A percentile compares a stretch with the other conserved stretches of the same genome.
These are phyloP conservation scores for Campaea margaritaria DNA, from an alignment of 2,888 invertebrate species.

Conservation along the genomic window DNA sequence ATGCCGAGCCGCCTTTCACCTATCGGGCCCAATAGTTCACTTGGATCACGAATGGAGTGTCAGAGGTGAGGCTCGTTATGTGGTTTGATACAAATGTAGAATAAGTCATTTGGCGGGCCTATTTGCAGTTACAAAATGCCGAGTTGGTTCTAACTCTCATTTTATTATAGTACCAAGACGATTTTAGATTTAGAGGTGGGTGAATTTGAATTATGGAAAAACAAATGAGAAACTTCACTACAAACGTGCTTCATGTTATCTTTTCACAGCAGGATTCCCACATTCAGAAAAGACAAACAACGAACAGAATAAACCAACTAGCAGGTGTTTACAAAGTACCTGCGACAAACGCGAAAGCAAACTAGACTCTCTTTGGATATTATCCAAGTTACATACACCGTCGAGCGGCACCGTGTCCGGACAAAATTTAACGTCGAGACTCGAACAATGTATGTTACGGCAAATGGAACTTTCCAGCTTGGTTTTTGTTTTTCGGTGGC, in stretches of 20 bases:
- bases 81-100: constrained; percentile 35
- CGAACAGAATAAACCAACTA: constrained; percentile 51
- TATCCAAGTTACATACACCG: constrained; percentile 53
- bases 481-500: constrained; percentile 50
- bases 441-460: constrained; percentile 46
- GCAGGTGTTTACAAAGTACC: constrained; percentile 62
- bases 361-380: constrained; percentile 58
- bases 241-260: neutral
- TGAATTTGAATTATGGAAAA: neutral
- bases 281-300: constrained; percentile 53
- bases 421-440: constrained; percentile 47
- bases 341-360: constrained; percentile 56
- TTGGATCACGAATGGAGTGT: constrained; percentile 64
- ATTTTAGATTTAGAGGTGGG: neutral
- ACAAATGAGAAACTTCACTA: neutral
- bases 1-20: constrained; percentile 64
- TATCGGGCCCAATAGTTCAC: constrained; percentile 65
- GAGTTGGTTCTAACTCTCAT: neutral
- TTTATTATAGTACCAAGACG: too few species aligned
- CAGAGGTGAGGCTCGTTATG: constrained; percentile 64
- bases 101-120: constrained; percentile 27
- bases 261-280: constrained; percentile 2
- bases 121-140: constrained; percentile 3
- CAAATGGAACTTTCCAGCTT: constrained; percentile 47
- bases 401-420: constrained; percentile 44